Evolutionary conservation across 2,888 invertebrate species (phyloP), one percentile per base, ranked within the genome.

Genomic region (Chaitophorus viminalis): DNA sequence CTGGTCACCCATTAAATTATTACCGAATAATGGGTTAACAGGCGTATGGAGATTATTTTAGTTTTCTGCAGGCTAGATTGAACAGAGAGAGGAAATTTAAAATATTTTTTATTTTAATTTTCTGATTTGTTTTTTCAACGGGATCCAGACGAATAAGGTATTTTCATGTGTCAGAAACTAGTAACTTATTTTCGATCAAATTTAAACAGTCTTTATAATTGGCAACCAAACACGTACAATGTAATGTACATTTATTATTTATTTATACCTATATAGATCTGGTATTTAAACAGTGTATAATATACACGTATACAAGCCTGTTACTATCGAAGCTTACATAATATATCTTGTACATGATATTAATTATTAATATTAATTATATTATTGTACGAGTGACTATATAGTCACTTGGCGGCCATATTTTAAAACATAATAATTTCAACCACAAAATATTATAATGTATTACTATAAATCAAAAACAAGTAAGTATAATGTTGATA

Each of bases 1-100:
- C 87, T 87, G 87, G 84, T 87, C 87, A 87, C 87, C 87, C 87
- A 87, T 87, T 87, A 87, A 87, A 87, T 87, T 87, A 87, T 87
- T 87, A 87, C 87, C 87, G 81, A 87, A 87, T 87, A 87, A 87
- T 87, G 87, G 87, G 87, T 81, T 87, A 81, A 81, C 81, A 33
- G 87, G 77, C 65, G 33, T 81, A 79, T 29, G 46, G 87, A 87
- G 81, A 87, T 87, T 84, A 84, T 81, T 87, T 87, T 87, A 74
- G 87, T 87, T 87, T 87, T 87, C 87, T 81, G 87, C 87, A 74
- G 87, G 79, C 87, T 87, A 87, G 81, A 81, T 87, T 72, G 54
- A 60, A 78, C 9, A 31, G 46, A 65, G 74, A 74, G 65, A 70
- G 36, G 72, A 25, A 31, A 74, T 36, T 31, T 78, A 54, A 72